These are phyloP conservation scores for Stomatorhinus ivindoensis DNA, from an alignment of 2,113 vertebrate species.

Conservation along the genomic window DNA sequence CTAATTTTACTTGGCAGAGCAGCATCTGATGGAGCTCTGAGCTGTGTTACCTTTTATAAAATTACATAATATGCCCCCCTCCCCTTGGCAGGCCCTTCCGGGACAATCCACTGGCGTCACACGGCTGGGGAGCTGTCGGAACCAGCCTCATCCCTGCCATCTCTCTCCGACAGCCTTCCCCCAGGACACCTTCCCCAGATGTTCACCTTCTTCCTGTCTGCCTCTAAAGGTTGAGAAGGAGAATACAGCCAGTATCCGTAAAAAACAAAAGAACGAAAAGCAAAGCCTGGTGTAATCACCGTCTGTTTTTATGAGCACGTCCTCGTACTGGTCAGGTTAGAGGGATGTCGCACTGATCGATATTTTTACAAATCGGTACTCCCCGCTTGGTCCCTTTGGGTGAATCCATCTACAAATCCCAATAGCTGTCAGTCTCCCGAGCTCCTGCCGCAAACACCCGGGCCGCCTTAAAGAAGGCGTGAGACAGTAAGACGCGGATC, in stretches of 20 bases:
- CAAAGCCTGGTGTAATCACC: slow-evolving; percentile 17
- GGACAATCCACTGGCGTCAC: neutral
- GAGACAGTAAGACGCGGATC: neutral
- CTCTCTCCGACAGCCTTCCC: neutral
- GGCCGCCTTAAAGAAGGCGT: neutral
- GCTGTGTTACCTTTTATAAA: neutral
- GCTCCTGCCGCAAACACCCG: slow-evolving; percentile 41
- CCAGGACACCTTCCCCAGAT: neutral
- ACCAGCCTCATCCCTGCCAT: neutral
- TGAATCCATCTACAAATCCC: slow-evolving; percentile 61
- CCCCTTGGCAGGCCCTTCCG: neutral
- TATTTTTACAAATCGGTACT: slow-evolving; percentile 68
- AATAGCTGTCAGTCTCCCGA: slow-evolving; percentile 68
- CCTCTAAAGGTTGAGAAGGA: neutral
- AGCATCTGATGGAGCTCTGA: neutral
- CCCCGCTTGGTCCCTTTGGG: slow-evolving; percentile 61
- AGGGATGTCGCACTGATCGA: slow-evolving; percentile 55
- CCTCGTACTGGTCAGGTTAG: slow-evolving; percentile 31
- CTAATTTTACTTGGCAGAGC: neutral
- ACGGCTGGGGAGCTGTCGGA: neutral
- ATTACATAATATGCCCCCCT: neutral
- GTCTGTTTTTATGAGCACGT: slow-evolving; percentile 13
- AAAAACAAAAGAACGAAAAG: neutral
- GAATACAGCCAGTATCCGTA: neutral
- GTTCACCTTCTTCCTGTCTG: neutral